Percentiles rank a stretch among this genome's conserved stretches.
phyloP scores from a whole-genome alignment of 2,888 invertebrate genomes.

The Hydrotaea cyrtoneurina region DNA sequence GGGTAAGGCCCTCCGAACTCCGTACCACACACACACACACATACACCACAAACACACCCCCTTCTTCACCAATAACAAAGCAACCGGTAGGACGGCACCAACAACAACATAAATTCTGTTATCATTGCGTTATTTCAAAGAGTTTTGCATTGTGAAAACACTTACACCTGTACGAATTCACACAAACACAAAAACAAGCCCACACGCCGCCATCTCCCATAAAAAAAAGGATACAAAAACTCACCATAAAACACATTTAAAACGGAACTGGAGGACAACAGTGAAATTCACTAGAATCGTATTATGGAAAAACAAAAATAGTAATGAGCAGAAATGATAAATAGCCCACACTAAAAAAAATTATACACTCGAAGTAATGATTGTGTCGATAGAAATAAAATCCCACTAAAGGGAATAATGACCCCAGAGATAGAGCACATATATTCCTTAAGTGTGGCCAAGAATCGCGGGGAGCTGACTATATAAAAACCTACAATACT shows the following conservation, averaged over 20 bases:
- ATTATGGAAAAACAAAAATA: constrained; percentile 9
- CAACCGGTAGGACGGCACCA: constrained; percentile 17
- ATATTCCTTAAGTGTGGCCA: too few relatives aligned
- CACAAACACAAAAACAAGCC: constrained; percentile 16
- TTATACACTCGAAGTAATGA: background rate
- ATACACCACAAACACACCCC: background rate
- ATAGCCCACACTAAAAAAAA: background rate
- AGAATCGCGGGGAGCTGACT: too few relatives aligned
- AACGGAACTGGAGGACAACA: background rate
- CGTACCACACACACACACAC: background rate
- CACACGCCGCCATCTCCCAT: too few relatives aligned
- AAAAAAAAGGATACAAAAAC: background rate
- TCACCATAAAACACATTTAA: background rate
- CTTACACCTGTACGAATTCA: constrained; percentile 58
- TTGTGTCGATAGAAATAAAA: too few relatives aligned
- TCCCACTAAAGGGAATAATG: too few relatives aligned
- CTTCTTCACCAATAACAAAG: background rate
- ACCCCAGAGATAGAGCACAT: too few relatives aligned
- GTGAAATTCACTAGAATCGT: background rate
- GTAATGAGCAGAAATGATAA: background rate
- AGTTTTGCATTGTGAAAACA: constrained; percentile 57
- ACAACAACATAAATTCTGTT: constrained; percentile 8
- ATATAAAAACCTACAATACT: too few relatives aligned
- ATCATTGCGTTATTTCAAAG: constrained; percentile 50
- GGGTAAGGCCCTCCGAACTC: background rate